Evolutionary conservation across 1,140 invertebrate species (phyloP).

Genomic region (Drosophila nasuta): DNA sequence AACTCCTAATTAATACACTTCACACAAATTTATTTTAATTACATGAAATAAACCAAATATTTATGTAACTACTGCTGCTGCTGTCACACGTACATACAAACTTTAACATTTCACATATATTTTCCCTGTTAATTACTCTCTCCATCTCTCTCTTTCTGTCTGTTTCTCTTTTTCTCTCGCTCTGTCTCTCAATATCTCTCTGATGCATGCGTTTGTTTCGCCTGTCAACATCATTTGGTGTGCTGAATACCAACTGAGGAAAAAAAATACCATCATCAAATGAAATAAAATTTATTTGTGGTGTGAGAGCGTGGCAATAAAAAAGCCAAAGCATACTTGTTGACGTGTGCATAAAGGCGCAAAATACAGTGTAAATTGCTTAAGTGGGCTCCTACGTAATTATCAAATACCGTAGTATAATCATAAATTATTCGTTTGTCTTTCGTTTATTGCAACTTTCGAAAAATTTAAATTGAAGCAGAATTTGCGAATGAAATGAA

Average conservation of each 20-base stretch:
- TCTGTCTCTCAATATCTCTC: neutral
- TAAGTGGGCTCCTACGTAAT: conserved; percentile 36
- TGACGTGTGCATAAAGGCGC: conserved; percentile 51
- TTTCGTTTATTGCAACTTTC: neutral
- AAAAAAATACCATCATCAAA: conserved; percentile 66
- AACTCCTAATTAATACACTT: conserved; percentile 83
- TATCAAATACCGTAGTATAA: neutral
- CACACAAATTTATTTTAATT: conserved; percentile 82
- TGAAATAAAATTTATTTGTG: conserved; percentile 77
- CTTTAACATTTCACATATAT: neutral
- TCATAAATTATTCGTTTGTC: conserved; percentile 1
- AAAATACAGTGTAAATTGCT: conserved; percentile 58
- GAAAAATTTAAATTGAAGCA: neutral
- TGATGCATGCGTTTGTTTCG: conserved; percentile 55
- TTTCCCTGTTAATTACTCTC: conserved; percentile 64
- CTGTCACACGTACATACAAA: conserved; percentile 19
- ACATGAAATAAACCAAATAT: conserved; percentile 81
- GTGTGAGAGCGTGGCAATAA: conserved; percentile 49
- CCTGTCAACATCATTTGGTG: conserved; percentile 75
- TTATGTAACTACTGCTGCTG: conserved; percentile 65
- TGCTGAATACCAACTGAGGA: conserved; percentile 49
- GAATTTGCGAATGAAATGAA: too few relatives aligned
- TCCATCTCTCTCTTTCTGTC: conserved; percentile 9
- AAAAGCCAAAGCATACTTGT: conserved; percentile 63
- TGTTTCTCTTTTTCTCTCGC: neutral